A percentile compares a stretch with the other conserved stretches of the same genome.
phyloP scores from a whole-genome alignment of 2,888 invertebrate species.

The Apodemia duryi region DNA sequence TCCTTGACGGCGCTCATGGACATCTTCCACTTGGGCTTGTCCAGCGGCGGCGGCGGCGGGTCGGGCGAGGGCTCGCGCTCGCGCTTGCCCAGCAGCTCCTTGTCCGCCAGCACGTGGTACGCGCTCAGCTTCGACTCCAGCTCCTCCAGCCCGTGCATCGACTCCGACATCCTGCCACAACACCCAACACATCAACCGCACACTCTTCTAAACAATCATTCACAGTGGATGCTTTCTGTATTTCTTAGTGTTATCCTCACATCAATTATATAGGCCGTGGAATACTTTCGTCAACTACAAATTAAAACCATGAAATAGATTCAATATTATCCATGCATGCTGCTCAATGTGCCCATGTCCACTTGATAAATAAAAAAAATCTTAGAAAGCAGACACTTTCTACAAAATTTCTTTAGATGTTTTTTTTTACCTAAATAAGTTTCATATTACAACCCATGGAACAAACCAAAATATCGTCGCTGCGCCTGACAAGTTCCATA shows the following conservation, averaged over 20 bases:
- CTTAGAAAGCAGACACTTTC: too few species aligned
- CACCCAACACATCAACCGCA: neutral
- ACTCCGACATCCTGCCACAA: slow-evolving; percentile 77
- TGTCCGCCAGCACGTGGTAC: slow-evolving; percentile 88
- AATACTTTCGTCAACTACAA: neutral
- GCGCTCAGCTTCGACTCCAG: slow-evolving; percentile 87
- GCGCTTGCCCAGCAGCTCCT: slow-evolving; percentile 75
- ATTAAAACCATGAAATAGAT: neutral
- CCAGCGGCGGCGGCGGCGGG: slow-evolving; percentile 69
- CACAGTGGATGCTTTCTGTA: neutral
- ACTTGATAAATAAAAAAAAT: neutral
- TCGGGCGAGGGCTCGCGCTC: slow-evolving; percentile 62
- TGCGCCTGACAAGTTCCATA: too few species aligned
- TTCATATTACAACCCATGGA: too few species aligned
- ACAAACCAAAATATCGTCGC: too few species aligned
- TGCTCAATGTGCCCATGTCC: neutral
- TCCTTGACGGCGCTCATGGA: slow-evolving; percentile 81
- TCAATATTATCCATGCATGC: neutral
- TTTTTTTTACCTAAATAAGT: too few species aligned
- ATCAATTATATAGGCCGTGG: neutral
- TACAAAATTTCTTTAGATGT: too few species aligned
- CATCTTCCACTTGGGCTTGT: slow-evolving; percentile 85
- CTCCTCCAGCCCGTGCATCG: slow-evolving; percentile 86
- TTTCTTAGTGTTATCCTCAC: neutral
- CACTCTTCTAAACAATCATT: neutral